Conservation (phyloP, 2,113 vertebrate species). For the Forbesichthys papilliferus region DNA sequence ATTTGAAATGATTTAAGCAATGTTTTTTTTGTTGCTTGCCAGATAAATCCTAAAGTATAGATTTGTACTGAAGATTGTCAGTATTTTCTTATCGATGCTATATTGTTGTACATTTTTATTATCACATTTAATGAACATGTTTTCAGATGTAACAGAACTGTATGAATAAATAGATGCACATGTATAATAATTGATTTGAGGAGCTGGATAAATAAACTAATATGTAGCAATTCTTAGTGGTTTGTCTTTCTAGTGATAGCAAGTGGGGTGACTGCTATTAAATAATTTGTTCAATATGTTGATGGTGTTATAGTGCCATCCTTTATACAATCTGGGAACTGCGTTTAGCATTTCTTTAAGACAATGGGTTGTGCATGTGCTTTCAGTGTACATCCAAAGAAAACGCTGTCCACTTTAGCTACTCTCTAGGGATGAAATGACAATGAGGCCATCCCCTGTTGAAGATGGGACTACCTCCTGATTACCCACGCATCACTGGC, state of each 20-base stretch:
- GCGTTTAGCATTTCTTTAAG: neutral
- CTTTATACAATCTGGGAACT: constrained; percentile 26
- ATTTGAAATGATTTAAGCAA: constrained; percentile 62
- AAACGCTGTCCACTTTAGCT: too few relatives aligned
- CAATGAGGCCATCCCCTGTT: too few relatives aligned
- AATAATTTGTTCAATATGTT: neutral
- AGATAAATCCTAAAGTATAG: constrained; percentile 77
- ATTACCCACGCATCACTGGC: too few relatives aligned
- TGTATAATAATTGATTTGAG: constrained; percentile 68
- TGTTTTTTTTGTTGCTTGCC: constrained; percentile 70
- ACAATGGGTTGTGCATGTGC: too few relatives aligned
- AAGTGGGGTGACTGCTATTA: neutral
- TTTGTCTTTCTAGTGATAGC: neutral
- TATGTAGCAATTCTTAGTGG: constrained; percentile 53
- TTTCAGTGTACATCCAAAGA: too few relatives aligned
- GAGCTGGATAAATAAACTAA: constrained; percentile 79
- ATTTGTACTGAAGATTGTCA: constrained; percentile 81
- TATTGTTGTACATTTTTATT: constrained; percentile 77
- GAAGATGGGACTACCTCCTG: too few relatives aligned
- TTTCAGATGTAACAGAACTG: constrained; percentile 62
- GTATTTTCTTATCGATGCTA: constrained; percentile 80
- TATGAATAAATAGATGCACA: constrained; percentile 62
- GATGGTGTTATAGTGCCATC: constrained; percentile 43
- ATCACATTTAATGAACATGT: constrained; percentile 71
- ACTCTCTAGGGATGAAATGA: too few relatives aligned